Conservation (phyloP, 2,113 vertebrate genomes). For the chimpanzee (Pan troglodytes) region NHGRI_mPanTro3-v2.1_pri NC_086015.1:187693501-187694000, state of each 20-base stretch:
- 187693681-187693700: neutral
- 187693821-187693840: neutral
- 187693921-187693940: neutral
- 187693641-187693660: neutral
- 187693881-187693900: too few relatives aligned
- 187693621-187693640: neutral
- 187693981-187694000: neutral
- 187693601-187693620: neutral
- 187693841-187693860: neutral
- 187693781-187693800: neutral
- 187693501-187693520: rapidly evolving
- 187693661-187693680: neutral
- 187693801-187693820: neutral
- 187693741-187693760: neutral
- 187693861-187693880: neutral
- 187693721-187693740: neutral
- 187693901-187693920: neutral
- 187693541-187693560: rapidly evolving
- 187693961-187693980: neutral
- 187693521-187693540: rapidly evolving
- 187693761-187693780: neutral
- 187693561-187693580: too few relatives aligned
- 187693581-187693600: rapidly evolving
- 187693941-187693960: neutral
- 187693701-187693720: neutral